These are phyloP conservation scores for Diarsia brunnea DNA, from an alignment of 2,888 invertebrate species.

Conservation along the genomic window DNA sequence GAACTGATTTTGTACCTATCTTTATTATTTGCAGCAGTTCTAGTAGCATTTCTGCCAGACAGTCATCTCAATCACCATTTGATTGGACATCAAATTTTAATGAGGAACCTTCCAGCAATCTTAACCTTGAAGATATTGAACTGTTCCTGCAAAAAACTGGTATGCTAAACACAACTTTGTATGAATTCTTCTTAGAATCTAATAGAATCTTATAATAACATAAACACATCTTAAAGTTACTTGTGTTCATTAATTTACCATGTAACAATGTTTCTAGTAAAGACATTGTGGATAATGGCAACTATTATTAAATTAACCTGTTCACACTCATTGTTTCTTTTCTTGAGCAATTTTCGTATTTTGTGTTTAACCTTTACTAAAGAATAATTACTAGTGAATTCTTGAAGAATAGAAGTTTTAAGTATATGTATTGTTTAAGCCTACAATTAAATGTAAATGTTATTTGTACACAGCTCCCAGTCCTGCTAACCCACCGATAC, in stretches of 20 bases:
- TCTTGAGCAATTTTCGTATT: background rate
- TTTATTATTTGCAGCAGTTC: slow-evolving; percentile 71
- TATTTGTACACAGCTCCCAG: slow-evolving; percentile 66
- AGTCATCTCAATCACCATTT: slow-evolving; percentile 83
- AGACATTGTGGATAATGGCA: background rate
- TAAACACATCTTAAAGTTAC: background rate
- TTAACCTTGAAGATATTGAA: slow-evolving; percentile 86
- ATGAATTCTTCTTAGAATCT: slow-evolving; percentile 13
- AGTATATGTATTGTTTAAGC: background rate
- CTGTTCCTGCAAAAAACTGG: slow-evolving; percentile 85
- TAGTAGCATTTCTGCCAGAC: slow-evolving; percentile 77
- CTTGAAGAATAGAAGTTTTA: background rate
- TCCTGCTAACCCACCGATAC: slow-evolving; percentile 54
- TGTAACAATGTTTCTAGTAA: background rate
- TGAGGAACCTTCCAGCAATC: slow-evolving; percentile 80
- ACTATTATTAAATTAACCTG: background rate
- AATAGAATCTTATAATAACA: background rate
- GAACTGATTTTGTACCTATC: background rate
- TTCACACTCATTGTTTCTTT: background rate
- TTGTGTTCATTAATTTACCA: background rate
- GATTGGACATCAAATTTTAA: slow-evolving; percentile 81
- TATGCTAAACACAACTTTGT: slow-evolving; percentile 55
- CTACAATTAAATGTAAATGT: background rate
- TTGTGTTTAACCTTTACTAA: background rate
- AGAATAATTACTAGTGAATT: background rate